Base-by-base conservation (phyloP, 2,888 invertebrate species). In the Entomobrya proxima region DNA sequence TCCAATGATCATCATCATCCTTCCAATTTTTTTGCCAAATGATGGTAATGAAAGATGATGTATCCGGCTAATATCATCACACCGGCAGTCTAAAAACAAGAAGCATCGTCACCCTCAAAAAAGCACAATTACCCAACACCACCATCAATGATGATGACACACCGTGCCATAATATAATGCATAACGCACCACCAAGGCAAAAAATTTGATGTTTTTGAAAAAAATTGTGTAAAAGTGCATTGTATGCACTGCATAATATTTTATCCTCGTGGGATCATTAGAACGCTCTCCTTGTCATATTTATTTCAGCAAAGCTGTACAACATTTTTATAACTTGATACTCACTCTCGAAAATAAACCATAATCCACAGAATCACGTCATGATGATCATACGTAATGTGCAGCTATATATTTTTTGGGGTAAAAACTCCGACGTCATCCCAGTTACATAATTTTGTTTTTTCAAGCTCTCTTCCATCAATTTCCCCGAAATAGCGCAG, bases 211-310 rank as follows among this genome's bases (percentile, higher is more conserved):
- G 44, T 40, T 40, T 7, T 40, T 15, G 15, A 7, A 11, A 40
- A 7, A 40, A 40, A 40, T 11, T 15, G 44, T 40, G 7, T 61
- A 32, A 67, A 37, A 35, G 40, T 13, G 69, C 44, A 44, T 44
- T 9, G 44, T 37, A 32, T 32, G 2, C 13, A 27, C 13, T 44
- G 15, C 21, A 37, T 18, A 15, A 32, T 67, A 58, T 64, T 74
- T 82, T 69, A 83, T 83, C 76, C 83, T 83, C 83, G 69, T 83
- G 83, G 76, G 83, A 83, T 83, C 83, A 76, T 76, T 83, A 83
- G 64, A 76, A 83, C n/a, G n/a, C n/a, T 69, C 44, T 64, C 44
- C n/a, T 47, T 55, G 58, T 78, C 77, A 64, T 61, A 64, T 61
- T 55, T 69, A 61, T 69, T 69, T 69, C 69, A 69, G 44, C 69